phyloP scores from a whole-genome alignment of 1,140 invertebrate species.

The Steinernema khuongi region DNA sequence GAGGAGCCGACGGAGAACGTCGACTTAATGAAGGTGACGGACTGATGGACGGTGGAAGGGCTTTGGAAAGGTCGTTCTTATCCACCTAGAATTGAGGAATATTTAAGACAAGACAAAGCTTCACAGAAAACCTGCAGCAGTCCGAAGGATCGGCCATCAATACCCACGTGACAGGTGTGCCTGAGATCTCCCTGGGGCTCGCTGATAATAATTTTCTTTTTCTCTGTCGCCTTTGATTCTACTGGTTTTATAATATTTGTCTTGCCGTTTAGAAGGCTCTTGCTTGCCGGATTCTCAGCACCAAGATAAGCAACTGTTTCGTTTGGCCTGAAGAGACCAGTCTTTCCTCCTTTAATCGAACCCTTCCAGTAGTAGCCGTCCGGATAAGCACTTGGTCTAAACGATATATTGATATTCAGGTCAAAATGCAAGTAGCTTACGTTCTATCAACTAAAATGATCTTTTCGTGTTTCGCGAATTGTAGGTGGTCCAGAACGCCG shows the following conservation, averaged over 20 bases:
- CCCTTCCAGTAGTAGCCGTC: constrained; percentile 72
- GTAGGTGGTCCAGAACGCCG: constrained; percentile 67
- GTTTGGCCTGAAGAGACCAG: constrained; percentile 80
- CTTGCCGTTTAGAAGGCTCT: constrained; percentile 26
- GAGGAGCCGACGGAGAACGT: constrained; percentile 9
- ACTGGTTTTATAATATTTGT: constrained; percentile 60
- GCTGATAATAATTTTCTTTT: constrained; percentile 72
- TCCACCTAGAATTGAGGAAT: constrained; percentile 21
- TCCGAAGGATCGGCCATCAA: constrained; percentile 92
- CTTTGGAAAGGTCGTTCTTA: constrained; percentile 34
- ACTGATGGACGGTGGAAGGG: constrained; percentile 17
- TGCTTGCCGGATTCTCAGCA: constrained; percentile 39
- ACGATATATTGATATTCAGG: constrained; percentile 11
- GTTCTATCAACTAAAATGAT: constrained; percentile 88
- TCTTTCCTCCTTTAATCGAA: constrained; percentile 72
- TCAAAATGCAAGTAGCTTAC: constrained; percentile 59
- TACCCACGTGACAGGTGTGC: constrained; percentile 90
- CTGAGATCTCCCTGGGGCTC: constrained; percentile 90
- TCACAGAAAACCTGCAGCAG: constrained; percentile 37
- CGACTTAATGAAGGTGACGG: constrained; percentile 6
- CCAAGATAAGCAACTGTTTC: constrained; percentile 80
- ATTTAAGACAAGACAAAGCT: not conserved
- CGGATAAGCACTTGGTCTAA: constrained; percentile 31
- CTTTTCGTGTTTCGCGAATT: constrained; percentile 79
- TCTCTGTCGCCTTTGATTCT: constrained; percentile 65